Base-by-base conservation (phyloP, 2,888 invertebrate species). In the Dermolepida albohirtum region DNA sequence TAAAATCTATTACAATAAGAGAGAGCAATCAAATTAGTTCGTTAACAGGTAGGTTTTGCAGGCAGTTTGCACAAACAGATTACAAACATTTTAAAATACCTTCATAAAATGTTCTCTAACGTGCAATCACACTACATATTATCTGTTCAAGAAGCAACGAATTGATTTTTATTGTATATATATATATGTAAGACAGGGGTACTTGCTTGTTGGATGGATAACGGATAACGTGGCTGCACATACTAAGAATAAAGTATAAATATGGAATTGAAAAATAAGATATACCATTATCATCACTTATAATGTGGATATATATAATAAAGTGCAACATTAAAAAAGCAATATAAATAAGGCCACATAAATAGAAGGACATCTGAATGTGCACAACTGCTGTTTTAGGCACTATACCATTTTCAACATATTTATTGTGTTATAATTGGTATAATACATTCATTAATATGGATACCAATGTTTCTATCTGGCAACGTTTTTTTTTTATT, bases 371-470 rank as follows among this genome's bases (percentile, higher is more conserved):
- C 47, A 62, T 62, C 59, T 54, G 47, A 66, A 63, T 55, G 57
- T 59, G 54, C 52, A 55, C 52, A 64, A 62, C 52, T 57, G 57
- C 59, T 62, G 47, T 62, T 47, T 78, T 78, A 78, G 79, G 80
- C 79, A 80, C 79, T 79, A 77, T 77, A 78, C 75, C 77, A 74
- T 77, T 62, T 62, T 47, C 59, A 77, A 76, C 75, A 75, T 75
- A 74, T 75, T 69, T 67, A 70, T 71, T 71, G 67, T 71, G 65
- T 73, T 69, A 66, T 29, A 59, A 59, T 62, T 62, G 59, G 59
- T 62, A 62, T 62, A 62, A 62, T 69, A 63, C 54, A 68, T 34
- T 34, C 10, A 34, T 59, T 47, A 59, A 43, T 55, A 62, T 55
- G 64, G 49, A 59, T 67, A 64, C 40, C 57, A 57, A 64, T 52